A percentile compares a stretch with the other conserved stretches of the same genome.
Evolutionary conservation across 2,113 vertebrate genomes (phyloP).

Genomic region (Mystacornis crossleyi): DNA sequence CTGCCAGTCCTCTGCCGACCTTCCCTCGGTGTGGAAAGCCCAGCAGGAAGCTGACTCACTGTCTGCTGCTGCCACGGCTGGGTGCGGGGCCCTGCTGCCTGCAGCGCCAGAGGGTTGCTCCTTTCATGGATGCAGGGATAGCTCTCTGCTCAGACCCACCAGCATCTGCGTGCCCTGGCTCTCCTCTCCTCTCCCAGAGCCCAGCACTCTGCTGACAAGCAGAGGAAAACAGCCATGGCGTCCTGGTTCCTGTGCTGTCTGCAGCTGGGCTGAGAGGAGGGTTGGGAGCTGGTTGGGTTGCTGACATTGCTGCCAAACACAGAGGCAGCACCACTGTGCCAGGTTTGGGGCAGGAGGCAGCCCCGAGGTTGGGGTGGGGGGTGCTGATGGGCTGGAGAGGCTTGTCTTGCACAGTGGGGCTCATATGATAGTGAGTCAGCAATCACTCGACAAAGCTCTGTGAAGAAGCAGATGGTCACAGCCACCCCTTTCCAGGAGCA

Average conservation of each 20-base stretch:
- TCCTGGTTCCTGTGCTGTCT: not conserved
- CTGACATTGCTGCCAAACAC: fast-evolving
- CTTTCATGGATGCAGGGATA: not conserved
- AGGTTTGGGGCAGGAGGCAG: not conserved
- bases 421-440: fast-evolving
- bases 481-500: not conserved
- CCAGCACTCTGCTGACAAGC: not conserved
- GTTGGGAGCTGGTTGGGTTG: fast-evolving
- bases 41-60: conserved; percentile 65
- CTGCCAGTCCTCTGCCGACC: not conserved
- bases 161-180: not conserved
- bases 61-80: not conserved
- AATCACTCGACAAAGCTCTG: not conserved
- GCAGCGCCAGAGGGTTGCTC: not conserved
- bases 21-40: not conserved
- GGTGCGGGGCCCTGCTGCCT: not conserved
- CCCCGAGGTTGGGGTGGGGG: fast-evolving
- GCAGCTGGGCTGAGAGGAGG: not conserved
- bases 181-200: not conserved
- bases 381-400: not conserved
- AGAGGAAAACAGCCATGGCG: not conserved
- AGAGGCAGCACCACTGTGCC: fast-evolving
- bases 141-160: not conserved
- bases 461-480: not conserved
- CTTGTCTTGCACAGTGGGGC: not conserved